A percentile compares a stretch with the other conserved stretches of the same genome.
Conservation (phyloP, 2,888 invertebrate genomes). For the Caenorhabditis sp. region DNA sequence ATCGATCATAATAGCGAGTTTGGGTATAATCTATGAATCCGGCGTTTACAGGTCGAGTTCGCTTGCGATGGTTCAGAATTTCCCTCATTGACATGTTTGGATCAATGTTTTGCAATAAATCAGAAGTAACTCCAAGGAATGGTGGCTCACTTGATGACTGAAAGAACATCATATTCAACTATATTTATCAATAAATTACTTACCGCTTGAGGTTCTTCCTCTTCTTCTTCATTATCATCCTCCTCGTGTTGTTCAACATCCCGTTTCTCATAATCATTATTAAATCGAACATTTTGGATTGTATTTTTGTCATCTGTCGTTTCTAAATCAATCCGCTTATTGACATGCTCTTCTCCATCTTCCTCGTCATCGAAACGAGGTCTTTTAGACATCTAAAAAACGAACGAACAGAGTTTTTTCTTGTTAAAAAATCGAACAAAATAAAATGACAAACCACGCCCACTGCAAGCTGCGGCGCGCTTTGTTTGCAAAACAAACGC, state of each 20-base stretch:
- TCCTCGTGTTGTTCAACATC: not conserved
- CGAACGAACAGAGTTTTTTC: not conserved
- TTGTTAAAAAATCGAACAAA: not conserved
- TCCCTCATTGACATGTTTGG: not conserved
- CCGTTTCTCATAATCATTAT: not conserved
- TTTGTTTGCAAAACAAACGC: not conserved
- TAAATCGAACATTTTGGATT: not conserved
- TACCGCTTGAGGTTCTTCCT: not conserved
- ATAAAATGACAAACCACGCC: not conserved
- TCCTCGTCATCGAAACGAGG: not conserved
- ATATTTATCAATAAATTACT: not conserved
- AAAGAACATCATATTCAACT: not conserved
- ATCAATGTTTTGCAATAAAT: not conserved
- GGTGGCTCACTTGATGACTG: not conserved
- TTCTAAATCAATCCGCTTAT: not conserved
- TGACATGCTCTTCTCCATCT: not conserved
- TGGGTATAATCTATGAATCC: slow-evolving; percentile 10
- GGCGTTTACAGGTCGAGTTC: not conserved
- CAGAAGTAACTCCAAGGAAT: not conserved
- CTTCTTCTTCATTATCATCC: not conserved
- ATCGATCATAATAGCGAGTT: slow-evolving; percentile 36
- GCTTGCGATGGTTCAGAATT: not conserved
- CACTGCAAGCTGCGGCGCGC: not conserved
- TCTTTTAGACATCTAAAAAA: not conserved
- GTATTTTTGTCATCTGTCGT: not conserved